Evolutionary conservation across 2,888 invertebrate species (phyloP), one percentile per base, ranked within the genome.

Genomic region (Tetanocera ferruginea): DNA sequence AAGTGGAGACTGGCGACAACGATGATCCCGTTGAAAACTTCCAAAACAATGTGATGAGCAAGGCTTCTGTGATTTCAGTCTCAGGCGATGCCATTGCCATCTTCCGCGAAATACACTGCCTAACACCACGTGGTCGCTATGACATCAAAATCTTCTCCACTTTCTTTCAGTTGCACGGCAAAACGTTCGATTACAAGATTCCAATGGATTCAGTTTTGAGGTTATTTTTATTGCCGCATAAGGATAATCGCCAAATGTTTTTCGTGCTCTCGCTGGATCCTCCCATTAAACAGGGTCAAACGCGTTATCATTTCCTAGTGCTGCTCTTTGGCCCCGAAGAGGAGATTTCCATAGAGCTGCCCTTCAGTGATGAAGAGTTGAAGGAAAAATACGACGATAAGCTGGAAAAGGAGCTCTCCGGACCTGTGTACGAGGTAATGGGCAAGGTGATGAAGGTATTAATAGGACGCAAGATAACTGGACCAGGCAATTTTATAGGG

Each of bases 131-230:
- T 81, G 90, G 90, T 91, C 95, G 97, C 72, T 98, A 98, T 87
- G 97, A 97, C 86, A 96, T 98, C 87, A 97, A 97, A 91, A 93
- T 98, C 78, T 98, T 95, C 87, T 95, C 95, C 72, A 92, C 95
- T 0, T 97, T 97, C 89, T 94, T 98, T 84, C 97, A 97, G 90
- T 93, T 98, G 79, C 97, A 97, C 87, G 98, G 98, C 86, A 99
- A 99, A 93, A 99, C 99, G 0, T 99, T 98, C 87, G 99, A 99
- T 91, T 99, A 99, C 92, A 99, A 99, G 91, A 99, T 99, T 84
- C 98, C 99, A 0, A 96, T 98, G 94, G 96, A 97, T 0, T 98
- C 98, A 0, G 98, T 99, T 4, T 91, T 98, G 19, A 93, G 99
- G 8, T 90, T 99, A 19, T 99, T 99, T 88, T 91, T 99, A 49